A percentile compares a stretch with the other conserved stretches of the same genome.
Evolutionary conservation across 2,888 invertebrate species (phyloP).

Genomic region (Chrysolina haemoptera): DNA sequence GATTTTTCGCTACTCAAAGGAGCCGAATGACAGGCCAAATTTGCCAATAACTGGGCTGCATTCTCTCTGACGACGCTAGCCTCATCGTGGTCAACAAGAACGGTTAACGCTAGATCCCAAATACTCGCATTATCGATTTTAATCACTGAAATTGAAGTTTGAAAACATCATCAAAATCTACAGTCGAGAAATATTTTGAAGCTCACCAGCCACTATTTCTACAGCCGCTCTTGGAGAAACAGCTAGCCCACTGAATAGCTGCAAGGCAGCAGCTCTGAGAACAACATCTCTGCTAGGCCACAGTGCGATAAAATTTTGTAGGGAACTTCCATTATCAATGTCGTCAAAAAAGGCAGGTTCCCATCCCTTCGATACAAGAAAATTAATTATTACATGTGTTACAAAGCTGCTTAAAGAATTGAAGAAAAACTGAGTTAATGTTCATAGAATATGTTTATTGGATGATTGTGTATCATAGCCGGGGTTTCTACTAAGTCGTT

Average conservation of each 20-base stretch:
- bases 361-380: conserved; percentile 57
- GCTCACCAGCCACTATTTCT: conserved; percentile 63
- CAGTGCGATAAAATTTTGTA: conserved; percentile 69
- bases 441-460: no score
- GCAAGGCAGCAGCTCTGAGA: conserved; percentile 72
- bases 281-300: conserved; percentile 72
- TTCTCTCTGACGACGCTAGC: conserved; percentile 73
- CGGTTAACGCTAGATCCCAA: conserved; percentile 63
- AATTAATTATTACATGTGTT: neutral
- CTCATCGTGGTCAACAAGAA: conserved; percentile 70
- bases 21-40: conserved; percentile 64
- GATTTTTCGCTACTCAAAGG: conserved; percentile 42
- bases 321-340: conserved; percentile 52
- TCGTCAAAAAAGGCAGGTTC: conserved; percentile 64
- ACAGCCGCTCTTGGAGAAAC: conserved; percentile 61
- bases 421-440: no score
- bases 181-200: neutral
- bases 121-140: conserved; percentile 50
- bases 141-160: conserved; percentile 53
- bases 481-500: no score
- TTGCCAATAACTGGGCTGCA: conserved; percentile 71
- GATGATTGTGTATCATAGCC: no score
- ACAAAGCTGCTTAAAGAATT: no score
- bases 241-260: conserved; percentile 71
- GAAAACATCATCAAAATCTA: conserved; percentile 11